These are phyloP conservation scores for Hylyphantes graminicola DNA, from an alignment of 1,140 invertebrate species.

Conservation along the genomic window DNA sequence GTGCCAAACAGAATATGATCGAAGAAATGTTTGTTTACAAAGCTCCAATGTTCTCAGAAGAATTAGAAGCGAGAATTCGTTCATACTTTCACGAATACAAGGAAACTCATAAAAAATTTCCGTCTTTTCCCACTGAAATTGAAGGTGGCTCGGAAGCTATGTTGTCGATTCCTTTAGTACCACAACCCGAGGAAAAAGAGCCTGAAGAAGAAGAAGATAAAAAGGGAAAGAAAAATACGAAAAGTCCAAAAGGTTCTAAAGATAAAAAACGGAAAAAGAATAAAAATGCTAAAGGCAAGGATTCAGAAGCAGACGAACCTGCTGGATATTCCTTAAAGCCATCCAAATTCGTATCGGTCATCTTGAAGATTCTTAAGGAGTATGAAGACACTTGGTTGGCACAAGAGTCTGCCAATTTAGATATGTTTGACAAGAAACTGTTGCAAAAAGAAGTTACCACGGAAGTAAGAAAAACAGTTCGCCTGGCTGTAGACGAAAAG, in stretches of 20 bases:
- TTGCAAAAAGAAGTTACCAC: slow-evolving; percentile 17
- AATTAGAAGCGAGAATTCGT: slow-evolving; percentile 43
- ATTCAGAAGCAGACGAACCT: slow-evolving; percentile 12
- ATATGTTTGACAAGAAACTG: slow-evolving; percentile 7
- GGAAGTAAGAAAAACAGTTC: slow-evolving; percentile 4
- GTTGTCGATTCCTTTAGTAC: not conserved
- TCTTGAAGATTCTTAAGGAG: slow-evolving; percentile 10
- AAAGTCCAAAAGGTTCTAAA: not conserved
- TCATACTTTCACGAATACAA: slow-evolving; percentile 19
- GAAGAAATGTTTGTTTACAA: slow-evolving; percentile 10
- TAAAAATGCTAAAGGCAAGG: slow-evolving; percentile 2
- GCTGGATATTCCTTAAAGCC: slow-evolving; percentile 12
- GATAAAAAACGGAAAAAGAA: not conserved
- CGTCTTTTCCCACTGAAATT: slow-evolving; percentile 25
- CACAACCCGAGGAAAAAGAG: not conserved
- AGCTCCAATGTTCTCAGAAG: slow-evolving; percentile 20
- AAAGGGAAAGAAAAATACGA: slow-evolving; percentile 3
- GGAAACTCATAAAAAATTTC: slow-evolving; percentile 6
- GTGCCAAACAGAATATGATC: not conserved
- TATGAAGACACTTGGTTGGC: slow-evolving; percentile 18
- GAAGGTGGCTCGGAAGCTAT: slow-evolving; percentile 24
- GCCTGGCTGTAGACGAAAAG: slow-evolving; percentile 36
- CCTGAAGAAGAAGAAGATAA: slow-evolving; percentile 6
- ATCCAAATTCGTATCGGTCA: slow-evolving; percentile 17
- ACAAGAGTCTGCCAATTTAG: not conserved